Evolutionary conservation across 2,797 vertebrate species (phyloP).

Genomic region (Falco columbarius): DNA sequence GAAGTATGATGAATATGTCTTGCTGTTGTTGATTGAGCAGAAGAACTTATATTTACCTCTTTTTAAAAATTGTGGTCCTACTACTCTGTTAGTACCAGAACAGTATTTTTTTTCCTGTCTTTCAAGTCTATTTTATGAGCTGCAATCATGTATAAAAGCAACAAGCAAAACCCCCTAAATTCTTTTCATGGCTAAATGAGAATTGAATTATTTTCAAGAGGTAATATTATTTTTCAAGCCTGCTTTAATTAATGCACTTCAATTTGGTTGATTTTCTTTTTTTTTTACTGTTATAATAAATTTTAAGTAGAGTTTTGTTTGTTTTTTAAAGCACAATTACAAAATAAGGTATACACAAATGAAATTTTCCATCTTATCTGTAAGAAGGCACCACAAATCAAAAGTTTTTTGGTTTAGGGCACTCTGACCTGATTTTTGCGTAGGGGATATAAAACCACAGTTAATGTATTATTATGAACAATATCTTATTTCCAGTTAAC

Average conservation of each 20-base stretch:
- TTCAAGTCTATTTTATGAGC: neutral
- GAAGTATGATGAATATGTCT: neutral
- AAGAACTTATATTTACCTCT: neutral
- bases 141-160: neutral
- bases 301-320: neutral
- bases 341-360: neutral
- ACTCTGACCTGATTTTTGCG: neutral
- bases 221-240: neutral
- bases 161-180: neutral
- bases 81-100: neutral
- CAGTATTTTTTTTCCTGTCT: neutral
- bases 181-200: neutral
- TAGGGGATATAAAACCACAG: neutral
- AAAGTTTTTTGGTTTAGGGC: neutral
- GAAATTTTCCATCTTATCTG: neutral
- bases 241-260: neutral
- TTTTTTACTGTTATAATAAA: neutral
- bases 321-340: neutral
- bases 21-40: neutral
- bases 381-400: neutral
- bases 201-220: neutral
- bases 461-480: neutral
- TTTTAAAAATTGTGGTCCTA: neutral
- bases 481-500: neutral
- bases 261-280: neutral